phyloP scores from a whole-genome alignment of 2,113 vertebrate genomes.

The Notiomystis cincta region DNA sequence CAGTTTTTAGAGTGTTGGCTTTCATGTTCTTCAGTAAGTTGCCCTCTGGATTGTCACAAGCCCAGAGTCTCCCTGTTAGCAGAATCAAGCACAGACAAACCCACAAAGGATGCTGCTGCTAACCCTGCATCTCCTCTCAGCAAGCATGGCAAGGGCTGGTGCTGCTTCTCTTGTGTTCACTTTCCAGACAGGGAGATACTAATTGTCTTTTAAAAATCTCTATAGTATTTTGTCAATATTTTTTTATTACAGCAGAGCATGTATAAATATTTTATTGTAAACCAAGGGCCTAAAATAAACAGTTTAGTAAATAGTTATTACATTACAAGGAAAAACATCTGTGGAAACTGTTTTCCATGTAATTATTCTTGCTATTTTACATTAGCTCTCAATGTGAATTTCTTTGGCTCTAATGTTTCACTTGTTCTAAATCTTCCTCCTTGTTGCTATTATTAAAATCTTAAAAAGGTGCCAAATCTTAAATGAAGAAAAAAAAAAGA shows the following conservation, averaged over 20 bases:
- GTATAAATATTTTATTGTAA: constrained; percentile 85
- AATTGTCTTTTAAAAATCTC: constrained; percentile 75
- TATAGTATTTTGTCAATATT: constrained; percentile 81
- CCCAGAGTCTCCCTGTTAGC: neutral
- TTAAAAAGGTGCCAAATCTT: constrained; percentile 85
- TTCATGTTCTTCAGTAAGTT: neutral
- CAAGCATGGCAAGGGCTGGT: neutral
- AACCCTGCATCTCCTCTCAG: neutral
- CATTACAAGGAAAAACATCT: constrained; percentile 82
- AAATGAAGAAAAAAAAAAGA: constrained; percentile 81
- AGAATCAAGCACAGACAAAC: neutral
- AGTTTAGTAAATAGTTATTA: constrained; percentile 87
- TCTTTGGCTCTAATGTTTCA: constrained; percentile 76
- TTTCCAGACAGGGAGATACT: constrained; percentile 63
- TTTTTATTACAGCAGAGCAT: constrained; percentile 75
- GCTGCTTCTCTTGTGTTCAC: neutral
- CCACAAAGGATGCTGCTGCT: neutral
- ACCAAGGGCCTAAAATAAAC: constrained; percentile 83
- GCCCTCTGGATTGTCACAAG: neutral
- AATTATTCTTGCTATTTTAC: constrained; percentile 83
- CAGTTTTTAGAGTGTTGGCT: neutral
- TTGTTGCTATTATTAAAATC: constrained; percentile 83
- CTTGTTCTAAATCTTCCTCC: constrained; percentile 83
- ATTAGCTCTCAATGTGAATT: constrained; percentile 76
- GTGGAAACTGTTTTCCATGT: constrained; percentile 78